These are phyloP conservation scores for Delia radicum DNA, from an alignment of 1,140 invertebrate genomes.

Conservation along the genomic window DNA sequence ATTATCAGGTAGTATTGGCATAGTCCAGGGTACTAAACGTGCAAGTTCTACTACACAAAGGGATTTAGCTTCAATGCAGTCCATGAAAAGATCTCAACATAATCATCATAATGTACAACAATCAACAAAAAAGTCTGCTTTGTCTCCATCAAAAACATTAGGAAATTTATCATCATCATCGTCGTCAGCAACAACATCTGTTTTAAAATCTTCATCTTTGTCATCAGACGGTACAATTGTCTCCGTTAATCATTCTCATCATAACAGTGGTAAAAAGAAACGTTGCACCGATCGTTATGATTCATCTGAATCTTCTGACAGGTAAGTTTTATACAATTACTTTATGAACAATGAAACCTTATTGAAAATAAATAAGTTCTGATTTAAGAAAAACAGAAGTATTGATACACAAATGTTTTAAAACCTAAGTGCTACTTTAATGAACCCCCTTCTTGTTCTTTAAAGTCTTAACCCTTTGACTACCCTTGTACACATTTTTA, in stretches of 20 bases:
- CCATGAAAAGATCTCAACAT: constrained; percentile 26
- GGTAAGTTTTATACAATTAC: no score
- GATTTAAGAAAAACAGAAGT: no score
- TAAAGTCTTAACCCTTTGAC: no score
- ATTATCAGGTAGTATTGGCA: constrained; percentile 33
- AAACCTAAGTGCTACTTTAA: no score
- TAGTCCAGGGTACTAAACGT: constrained; percentile 41
- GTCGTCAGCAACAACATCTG: constrained; percentile 40
- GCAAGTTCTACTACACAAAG: not conserved
- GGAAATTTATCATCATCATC: constrained; percentile 21
- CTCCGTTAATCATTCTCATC: not conserved
- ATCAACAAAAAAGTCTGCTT: constrained; percentile 18
- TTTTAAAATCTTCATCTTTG: constrained; percentile 11
- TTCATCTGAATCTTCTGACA: constrained; percentile 87
- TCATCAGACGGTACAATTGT: not conserved
- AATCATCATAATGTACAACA: constrained; percentile 38
- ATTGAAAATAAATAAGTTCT: no score
- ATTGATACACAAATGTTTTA: no score
- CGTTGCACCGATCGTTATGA: constrained; percentile 83
- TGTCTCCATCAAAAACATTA: constrained; percentile 26
- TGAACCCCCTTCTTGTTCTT: no score
- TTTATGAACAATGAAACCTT: no score
- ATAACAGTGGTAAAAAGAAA: constrained; percentile 65
- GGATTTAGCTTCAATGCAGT: not conserved
- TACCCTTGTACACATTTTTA: no score